Percentiles rank a stretch among this genome's conserved stretches.
phyloP scores from a whole-genome alignment of 2,888 invertebrate genomes.

The Agrilus biguttatus region DNA sequence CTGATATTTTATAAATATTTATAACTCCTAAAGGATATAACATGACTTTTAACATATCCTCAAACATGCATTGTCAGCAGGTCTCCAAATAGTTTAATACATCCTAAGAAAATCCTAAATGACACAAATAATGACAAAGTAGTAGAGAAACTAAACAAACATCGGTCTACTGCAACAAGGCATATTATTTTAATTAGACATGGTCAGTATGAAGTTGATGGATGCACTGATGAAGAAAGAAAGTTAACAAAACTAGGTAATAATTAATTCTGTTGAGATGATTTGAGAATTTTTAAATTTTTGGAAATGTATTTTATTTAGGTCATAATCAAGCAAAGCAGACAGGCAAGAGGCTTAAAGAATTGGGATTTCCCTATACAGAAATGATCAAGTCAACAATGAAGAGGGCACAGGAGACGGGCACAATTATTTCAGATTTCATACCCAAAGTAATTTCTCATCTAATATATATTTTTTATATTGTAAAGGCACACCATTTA shows the following conservation, averaged over 20 bases:
- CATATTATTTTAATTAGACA: slow-evolving; percentile 86
- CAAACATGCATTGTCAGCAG: slow-evolving; percentile 37
- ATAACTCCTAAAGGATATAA: neutral
- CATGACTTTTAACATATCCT: neutral
- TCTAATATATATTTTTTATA: neutral
- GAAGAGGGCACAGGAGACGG: slow-evolving; percentile 87
- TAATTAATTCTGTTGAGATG: neutral
- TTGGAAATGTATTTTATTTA: slow-evolving; percentile 23
- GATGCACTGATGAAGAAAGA: slow-evolving; percentile 55
- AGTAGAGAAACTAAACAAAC: slow-evolving; percentile 50
- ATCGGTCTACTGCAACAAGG: slow-evolving; percentile 48
- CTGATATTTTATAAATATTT: neutral
- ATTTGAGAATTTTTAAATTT: neutral
- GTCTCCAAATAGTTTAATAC: slow-evolving; percentile 55
- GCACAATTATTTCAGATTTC: slow-evolving; percentile 60
- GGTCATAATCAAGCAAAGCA: slow-evolving; percentile 73
- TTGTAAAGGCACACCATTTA: too few relatives aligned
- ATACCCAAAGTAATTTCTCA: slow-evolving; percentile 32
- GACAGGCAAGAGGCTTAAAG: slow-evolving; percentile 70
- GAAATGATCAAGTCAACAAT: slow-evolving; percentile 77
- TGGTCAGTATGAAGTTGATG: slow-evolving; percentile 80
- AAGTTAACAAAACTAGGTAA: slow-evolving; percentile 68
- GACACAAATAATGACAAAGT: slow-evolving; percentile 50
- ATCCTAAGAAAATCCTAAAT: slow-evolving; percentile 36
- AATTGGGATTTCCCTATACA: slow-evolving; percentile 66